A percentile compares a stretch with the other conserved stretches of the same genome.
Conservation (phyloP, 2,888 invertebrate genomes). For the Ceriagrion tenellum region DNA sequence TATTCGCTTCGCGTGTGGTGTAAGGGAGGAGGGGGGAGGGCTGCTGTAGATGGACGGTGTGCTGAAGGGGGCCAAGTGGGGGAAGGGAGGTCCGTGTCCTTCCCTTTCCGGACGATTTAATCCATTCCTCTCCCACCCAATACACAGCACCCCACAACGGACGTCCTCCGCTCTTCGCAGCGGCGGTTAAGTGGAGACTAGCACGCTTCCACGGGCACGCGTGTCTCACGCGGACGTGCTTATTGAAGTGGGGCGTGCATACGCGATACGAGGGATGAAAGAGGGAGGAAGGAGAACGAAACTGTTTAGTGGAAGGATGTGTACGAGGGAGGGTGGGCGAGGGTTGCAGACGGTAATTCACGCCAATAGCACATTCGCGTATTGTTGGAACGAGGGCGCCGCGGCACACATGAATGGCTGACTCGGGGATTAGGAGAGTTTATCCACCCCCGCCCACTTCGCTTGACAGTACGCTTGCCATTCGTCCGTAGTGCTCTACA, state of each 20-base stretch:
- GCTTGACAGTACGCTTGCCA: too few species aligned
- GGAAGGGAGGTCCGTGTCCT: neutral
- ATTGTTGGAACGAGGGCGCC: neutral
- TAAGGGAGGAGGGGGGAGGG: neutral
- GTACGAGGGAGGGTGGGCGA: neutral
- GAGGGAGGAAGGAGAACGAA: neutral
- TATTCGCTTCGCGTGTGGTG: neutral
- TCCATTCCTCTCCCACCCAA: neutral
- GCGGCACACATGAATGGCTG: neutral
- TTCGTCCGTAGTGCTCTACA: too few species aligned
- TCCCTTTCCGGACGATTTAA: slow-evolving; percentile 15
- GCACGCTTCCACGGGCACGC: neutral
- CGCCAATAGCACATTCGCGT: neutral
- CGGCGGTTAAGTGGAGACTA: neutral
- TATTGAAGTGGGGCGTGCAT: neutral
- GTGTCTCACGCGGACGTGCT: neutral
- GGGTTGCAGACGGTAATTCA: neutral
- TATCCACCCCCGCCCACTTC: too few species aligned
- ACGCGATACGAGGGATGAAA: neutral
- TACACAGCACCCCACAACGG: too few species aligned
- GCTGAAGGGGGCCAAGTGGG: neutral
- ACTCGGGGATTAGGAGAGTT: too few species aligned
- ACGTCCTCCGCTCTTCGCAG: neutral
- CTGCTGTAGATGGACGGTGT: neutral
- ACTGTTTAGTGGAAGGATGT: neutral